phyloP scores from a whole-genome alignment of 1,140 invertebrate genomes.

The Hydropsyche tenuis region DNA sequence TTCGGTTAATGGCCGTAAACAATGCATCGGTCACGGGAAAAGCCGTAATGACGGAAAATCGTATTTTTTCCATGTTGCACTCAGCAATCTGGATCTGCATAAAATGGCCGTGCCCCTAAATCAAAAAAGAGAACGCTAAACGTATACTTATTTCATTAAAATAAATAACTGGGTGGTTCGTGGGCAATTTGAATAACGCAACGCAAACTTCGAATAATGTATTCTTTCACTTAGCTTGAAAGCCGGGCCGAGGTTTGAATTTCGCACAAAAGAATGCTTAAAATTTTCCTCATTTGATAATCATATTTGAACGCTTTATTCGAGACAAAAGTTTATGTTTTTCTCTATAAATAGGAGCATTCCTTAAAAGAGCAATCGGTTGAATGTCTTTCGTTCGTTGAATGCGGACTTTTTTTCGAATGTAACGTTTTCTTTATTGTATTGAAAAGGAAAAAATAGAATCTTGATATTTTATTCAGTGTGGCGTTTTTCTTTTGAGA shows the following conservation, averaged over 20 bases:
- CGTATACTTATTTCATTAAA: slow-evolving; percentile 19
- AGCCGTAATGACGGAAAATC: too few relatives aligned
- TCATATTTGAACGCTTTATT: too few relatives aligned
- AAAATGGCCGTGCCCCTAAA: neutral
- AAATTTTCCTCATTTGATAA: too few relatives aligned
- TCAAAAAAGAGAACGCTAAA: neutral
- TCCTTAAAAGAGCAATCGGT: neutral
- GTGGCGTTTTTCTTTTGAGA: too few relatives aligned
- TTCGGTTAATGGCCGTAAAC: too few relatives aligned
- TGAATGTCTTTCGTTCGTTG: too few relatives aligned
- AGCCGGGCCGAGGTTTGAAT: neutral
- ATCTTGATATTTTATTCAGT: too few relatives aligned
- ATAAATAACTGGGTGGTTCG: slow-evolving; percentile 2
- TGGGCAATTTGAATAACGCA: slow-evolving; percentile 1
- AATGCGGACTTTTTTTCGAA: too few relatives aligned
- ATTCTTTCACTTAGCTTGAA: neutral
- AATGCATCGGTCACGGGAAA: too few relatives aligned
- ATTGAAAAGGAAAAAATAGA: too few relatives aligned
- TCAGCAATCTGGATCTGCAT: neutral
- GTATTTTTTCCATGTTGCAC: too few relatives aligned
- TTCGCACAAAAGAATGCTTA: neutral
- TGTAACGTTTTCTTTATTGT: too few relatives aligned
- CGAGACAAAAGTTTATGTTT: neutral
- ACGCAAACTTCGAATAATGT: slow-evolving; percentile 2
- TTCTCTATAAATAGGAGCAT: neutral